Conservation (phyloP, 2,797 vertebrate genomes). For the Lycodopsis pacificus region DNA sequence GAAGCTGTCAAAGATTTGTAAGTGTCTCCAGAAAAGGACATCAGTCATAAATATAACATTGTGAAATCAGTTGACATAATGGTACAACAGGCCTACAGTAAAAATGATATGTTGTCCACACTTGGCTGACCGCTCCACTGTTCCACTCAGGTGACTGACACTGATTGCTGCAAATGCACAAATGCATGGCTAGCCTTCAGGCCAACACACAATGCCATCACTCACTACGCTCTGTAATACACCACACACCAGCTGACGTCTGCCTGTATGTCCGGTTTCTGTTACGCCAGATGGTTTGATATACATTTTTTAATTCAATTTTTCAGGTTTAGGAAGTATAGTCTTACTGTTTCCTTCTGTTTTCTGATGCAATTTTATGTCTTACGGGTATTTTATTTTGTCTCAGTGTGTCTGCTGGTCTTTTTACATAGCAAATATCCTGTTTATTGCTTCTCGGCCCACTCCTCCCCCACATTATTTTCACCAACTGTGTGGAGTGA, state of each 20-base stretch:
- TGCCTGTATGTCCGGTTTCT: constrained; percentile 24
- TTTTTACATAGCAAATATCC: constrained; percentile 60
- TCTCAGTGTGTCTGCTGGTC: constrained; percentile 51
- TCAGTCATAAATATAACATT: constrained; percentile 10
- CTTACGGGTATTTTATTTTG: constrained; percentile 28
- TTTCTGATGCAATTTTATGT: constrained; percentile 56
- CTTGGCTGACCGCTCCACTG: constrained; percentile 33
- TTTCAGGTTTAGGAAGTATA: constrained; percentile 18
- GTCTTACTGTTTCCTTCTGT: constrained; percentile 20
- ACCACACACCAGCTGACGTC: constrained; percentile 3
- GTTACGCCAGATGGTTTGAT: constrained; percentile 4
- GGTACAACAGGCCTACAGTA: background rate
- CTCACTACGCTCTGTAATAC: constrained; percentile 30
- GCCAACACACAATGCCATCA: constrained; percentile 41
- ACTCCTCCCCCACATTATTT: constrained; percentile 59
- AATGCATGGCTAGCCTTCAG: constrained; percentile 45
- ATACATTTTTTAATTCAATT: constrained; percentile 1
- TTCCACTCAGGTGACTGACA: constrained; percentile 53
- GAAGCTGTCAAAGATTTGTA: constrained; percentile 3
- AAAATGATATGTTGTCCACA: constrained; percentile 32
- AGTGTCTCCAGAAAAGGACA: background rate
- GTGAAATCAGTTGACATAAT: constrained; percentile 15
- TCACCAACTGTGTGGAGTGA: constrained; percentile 65
- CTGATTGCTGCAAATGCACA: constrained; percentile 50
- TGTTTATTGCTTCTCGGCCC: constrained; percentile 59